Evolutionary conservation across 2,888 invertebrate genomes (phyloP).

Genomic region (Yponomeuta plumbellus): DNA sequence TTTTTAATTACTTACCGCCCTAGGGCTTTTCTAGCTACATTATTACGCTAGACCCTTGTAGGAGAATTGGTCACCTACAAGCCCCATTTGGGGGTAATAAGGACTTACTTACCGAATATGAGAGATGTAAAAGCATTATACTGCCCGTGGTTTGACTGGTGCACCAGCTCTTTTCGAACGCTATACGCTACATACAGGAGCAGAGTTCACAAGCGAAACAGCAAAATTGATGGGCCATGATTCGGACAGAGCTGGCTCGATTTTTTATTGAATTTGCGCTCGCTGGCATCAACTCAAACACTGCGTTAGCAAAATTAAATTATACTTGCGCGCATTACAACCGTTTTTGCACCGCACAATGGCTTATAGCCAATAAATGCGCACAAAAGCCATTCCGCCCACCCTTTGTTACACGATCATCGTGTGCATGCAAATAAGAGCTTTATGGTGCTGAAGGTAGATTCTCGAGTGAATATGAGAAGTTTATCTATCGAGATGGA

Average conservation of each 20-base stretch:
- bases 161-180: no score
- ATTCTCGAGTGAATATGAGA: no score
- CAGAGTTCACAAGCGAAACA: constrained; percentile 11
- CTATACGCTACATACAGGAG: background rate
- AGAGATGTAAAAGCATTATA: no score
- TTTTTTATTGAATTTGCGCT: constrained; percentile 62
- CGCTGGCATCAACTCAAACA: constrained; percentile 69
- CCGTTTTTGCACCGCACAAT: constrained; percentile 64
- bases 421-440: background rate
- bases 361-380: constrained; percentile 65
- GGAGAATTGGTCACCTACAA: no score
- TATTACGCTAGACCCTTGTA: no score
- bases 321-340: constrained; percentile 67
- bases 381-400: constrained; percentile 35
- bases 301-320: constrained; percentile 69
- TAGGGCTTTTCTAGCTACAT: no score
- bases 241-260: constrained; percentile 39
- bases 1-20: no score
- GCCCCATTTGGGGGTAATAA: no score
- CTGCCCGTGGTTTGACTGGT: no score
- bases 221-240: constrained; percentile 45
- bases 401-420: constrained; percentile 9
- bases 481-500: no score
- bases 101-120: no score
- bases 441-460: background rate